Evolutionary conservation across 2,888 invertebrate genomes (phyloP).

Genomic region (Beris chalybata): DNA sequence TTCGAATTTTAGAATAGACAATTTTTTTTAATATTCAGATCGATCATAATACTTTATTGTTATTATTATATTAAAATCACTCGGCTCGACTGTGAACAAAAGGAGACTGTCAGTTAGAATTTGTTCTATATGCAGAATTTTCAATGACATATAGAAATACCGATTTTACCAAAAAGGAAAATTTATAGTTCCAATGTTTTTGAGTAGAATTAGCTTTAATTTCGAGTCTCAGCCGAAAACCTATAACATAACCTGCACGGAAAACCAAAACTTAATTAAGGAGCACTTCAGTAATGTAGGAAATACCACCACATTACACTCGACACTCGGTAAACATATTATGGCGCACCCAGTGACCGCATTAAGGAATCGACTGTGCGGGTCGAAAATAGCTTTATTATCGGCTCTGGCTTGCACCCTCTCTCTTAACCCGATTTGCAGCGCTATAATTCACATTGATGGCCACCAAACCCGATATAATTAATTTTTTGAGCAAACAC

Average conservation of each 20-base stretch:
- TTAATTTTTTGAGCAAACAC: slow-evolving; percentile 40
- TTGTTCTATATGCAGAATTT: too few species aligned
- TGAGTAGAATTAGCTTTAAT: too few species aligned
- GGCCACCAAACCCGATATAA: slow-evolving; percentile 37
- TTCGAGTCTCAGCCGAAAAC: too few species aligned
- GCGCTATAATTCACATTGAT: slow-evolving; percentile 39
- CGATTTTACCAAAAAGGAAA: too few species aligned
- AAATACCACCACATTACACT: slow-evolving; percentile 9
- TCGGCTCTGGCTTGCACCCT: slow-evolving; percentile 20
- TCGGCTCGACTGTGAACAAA: too few species aligned
- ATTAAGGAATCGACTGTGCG: slow-evolving; percentile 32
- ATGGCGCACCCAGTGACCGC: slow-evolving; percentile 29
- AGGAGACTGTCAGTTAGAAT: too few species aligned
- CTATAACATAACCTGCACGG: not conserved
- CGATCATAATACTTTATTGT: too few species aligned
- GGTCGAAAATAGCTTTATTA: slow-evolving; percentile 30
- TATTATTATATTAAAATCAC: too few species aligned
- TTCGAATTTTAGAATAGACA: too few species aligned
- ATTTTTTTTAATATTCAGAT: too few species aligned
- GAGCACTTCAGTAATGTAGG: slow-evolving; percentile 21
- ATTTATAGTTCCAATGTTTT: too few species aligned
- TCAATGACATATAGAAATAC: too few species aligned
- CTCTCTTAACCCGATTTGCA: slow-evolving; percentile 25
- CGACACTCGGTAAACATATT: slow-evolving; percentile 36
- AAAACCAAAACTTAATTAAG: slow-evolving; percentile 39